Evolutionary conservation across 37 sponge, comb jelly and placozoan species (phyloP), one percentile per base, ranked within the genome.

Genomic region (Spongilla lacustris): DNA sequence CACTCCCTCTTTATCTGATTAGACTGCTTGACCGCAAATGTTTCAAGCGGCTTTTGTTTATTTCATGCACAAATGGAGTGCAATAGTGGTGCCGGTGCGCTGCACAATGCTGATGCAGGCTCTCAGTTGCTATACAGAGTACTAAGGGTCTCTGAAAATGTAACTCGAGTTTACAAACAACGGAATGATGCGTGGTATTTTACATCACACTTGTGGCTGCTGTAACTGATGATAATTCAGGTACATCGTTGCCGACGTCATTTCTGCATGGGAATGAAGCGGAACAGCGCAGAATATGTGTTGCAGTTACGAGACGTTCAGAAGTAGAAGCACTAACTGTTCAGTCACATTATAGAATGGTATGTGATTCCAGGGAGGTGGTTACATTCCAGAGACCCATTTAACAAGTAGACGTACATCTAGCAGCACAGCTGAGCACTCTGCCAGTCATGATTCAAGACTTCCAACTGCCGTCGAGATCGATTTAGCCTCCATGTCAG

Each of bases 81-180:
- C 58, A 58, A 58, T 58, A 58, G 58, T 58, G 58, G 0, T 58
- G 58, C 58, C 58, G 19, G 58, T 58, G 19, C 58, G 58, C 58
- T 58, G 58, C 58, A 58, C 58, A 58, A 58, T 58, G 58, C 58
- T 58, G 58, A 58, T 58, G 58, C 58, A 58, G 58, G 58, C 58
- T 58, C 58, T 58, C 58, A 58, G 58, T 58, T 58, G 58, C 58
- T 58, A 58, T 58, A 58, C 58, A 58, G 58, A 58, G 58, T 58
- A 58, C 58, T 58, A 58, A 58, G 58, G 58, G 58, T 58, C 12
- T 58, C 58, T 58, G 58, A 58, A 58, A 58, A 58, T 58, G 58
- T 58, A 8, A 58, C 58, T 58, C 58, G 12, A 58, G 58, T 58
- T 58, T 58, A 58, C 58, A 58, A 17, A 58, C 58, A 58, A 58